These are phyloP conservation scores for Petrocephalus schoutedeni DNA, from an alignment of 2,797 vertebrate species.

Conservation along the genomic window DNA sequence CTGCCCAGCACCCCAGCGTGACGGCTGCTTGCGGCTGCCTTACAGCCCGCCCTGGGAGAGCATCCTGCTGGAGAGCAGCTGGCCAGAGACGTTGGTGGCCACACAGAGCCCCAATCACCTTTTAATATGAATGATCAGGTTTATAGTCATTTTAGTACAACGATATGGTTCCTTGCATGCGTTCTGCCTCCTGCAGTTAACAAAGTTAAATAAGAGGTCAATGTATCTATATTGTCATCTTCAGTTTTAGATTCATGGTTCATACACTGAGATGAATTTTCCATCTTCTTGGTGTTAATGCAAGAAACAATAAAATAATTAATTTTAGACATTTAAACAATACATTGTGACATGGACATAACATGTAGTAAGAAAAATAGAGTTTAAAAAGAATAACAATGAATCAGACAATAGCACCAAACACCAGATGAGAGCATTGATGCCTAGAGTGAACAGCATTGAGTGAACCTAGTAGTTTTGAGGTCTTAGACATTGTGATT, in stretches of 20 bases:
- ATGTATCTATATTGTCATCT: background rate
- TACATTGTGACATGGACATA: background rate
- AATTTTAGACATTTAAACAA: background rate
- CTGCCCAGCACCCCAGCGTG: conserved; percentile 19
- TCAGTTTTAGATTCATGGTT: background rate
- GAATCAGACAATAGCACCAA: background rate
- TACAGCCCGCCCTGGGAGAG: background rate
- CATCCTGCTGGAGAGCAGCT: background rate
- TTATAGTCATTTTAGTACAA: background rate
- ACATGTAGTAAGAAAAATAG: background rate
- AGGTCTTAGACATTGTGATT: background rate
- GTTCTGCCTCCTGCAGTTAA: background rate
- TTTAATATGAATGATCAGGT: background rate
- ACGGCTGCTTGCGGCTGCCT: background rate
- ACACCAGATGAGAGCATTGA: background rate
- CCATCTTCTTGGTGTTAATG: background rate
- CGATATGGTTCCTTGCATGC: background rate
- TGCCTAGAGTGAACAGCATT: background rate
- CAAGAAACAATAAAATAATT: background rate
- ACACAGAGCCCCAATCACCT: background rate
- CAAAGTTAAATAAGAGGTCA: background rate
- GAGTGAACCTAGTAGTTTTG: background rate
- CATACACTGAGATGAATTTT: background rate
- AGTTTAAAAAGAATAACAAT: background rate
- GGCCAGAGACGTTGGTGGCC: background rate